A percentile compares a stretch with the other conserved stretches of the same genome.
Evolutionary conservation across 2,797 vertebrate genomes (phyloP).

Genomic region (Huso huso): DNA sequence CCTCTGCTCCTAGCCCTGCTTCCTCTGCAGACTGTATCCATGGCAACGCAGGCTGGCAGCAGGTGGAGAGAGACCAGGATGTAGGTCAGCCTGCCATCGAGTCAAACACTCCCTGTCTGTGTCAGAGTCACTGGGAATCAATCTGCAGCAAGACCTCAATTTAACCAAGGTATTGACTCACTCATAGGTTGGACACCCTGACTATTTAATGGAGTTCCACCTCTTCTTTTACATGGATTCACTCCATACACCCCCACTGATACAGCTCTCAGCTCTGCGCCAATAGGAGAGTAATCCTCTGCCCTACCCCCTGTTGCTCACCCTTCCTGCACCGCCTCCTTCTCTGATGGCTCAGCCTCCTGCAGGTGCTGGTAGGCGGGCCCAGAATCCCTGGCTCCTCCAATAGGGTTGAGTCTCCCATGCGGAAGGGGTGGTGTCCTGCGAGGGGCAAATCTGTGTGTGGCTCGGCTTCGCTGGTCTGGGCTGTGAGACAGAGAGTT

Average conservation of each 20-base stretch:
- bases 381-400: slow-evolving; percentile 42
- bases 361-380: slow-evolving; percentile 61
- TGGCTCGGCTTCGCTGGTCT: slow-evolving; percentile 40
- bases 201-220: no score
- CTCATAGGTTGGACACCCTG: no score
- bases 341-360: slow-evolving; percentile 51
- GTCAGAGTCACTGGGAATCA: not conserved
- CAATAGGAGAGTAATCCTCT: no score
- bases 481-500: slow-evolving; percentile 56
- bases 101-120: not conserved
- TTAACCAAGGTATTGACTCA: no score
- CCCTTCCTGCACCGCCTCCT: slow-evolving; percentile 50
- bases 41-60: not conserved
- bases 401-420: slow-evolving; percentile 49
- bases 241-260: no score
- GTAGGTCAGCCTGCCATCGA: slow-evolving; percentile 5
- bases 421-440: slow-evolving; percentile 56
- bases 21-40: not conserved
- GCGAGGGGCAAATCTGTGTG: slow-evolving; percentile 41
- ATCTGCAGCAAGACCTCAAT: not conserved
- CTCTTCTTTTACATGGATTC: no score
- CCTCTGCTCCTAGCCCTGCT: not conserved
- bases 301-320: slow-evolving; percentile 26
- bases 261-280: no score
- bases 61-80: not conserved